Base-by-base conservation (phyloP, 2,113 vertebrate species). In the Lepidothrix coronata region DNA sequence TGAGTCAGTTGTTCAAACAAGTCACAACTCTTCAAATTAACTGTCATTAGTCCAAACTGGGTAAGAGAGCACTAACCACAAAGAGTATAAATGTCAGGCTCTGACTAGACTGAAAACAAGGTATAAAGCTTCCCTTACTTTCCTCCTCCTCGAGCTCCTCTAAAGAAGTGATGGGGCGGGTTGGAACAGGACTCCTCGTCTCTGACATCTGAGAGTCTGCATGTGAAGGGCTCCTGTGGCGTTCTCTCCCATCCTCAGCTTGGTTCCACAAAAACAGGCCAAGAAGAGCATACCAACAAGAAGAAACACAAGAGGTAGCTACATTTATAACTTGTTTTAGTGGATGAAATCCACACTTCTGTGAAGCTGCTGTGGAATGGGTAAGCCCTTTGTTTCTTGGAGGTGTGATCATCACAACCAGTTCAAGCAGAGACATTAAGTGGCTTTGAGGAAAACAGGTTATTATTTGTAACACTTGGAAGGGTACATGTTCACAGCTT, bases 61-160 rank as follows among this genome's bases (percentile, higher is more conserved):
- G 33, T 43, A 82, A 51, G 35, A 72, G 20, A 51, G 8, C 21
- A 8, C 58, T 86, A 93, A 43, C 28, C 46, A 86, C 21, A 37
- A 22, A 5, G 4, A 94, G 8, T 33, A 89, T 65, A 92, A 82
- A 28, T 7, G 2, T 7, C 54, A 82, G 48, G 44, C 9, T 33
- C 24, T 51, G 14, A 55, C 54, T 24, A 21, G 11, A 48, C 21
- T 68, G 71, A 65, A 74, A 61, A 58, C 21, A 63, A 88, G 15
- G 12, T 55, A 74, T 44, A 63, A 86, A 93, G 51, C 28, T 67
- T 85, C 66, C 52, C 99, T 98, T 98, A 99, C 99, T 97, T 97
- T 99, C 99, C 84, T 99, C 99, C 92, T 99, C 99, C 22, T 98
- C 97, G 0, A 95, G 89, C 33, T 99, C 99, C 14, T 99, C 99